These are phyloP conservation scores for Drosophila nebulosa DNA, from an alignment of 1,140 invertebrate genomes.

Conservation along the genomic window DNA sequence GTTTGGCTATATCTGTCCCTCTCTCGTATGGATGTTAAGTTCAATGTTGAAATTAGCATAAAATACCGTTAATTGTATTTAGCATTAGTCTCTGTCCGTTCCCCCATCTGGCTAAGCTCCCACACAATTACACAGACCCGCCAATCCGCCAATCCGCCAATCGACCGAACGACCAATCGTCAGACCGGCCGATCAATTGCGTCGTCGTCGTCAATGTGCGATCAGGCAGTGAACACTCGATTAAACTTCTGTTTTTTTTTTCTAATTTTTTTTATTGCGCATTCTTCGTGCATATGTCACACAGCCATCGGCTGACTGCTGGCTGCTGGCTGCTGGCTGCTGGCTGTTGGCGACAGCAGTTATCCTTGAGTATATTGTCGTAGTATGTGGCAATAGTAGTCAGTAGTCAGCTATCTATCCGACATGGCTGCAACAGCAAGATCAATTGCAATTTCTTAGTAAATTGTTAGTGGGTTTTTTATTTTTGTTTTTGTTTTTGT, in stretches of 20 bases:
- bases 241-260: constrained; percentile 5
- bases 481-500: neutral
- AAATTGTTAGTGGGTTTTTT: neutral
- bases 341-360: constrained; percentile 33
- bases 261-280: constrained; percentile 52
- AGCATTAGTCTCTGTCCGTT: constrained; percentile 55
- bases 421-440: constrained; percentile 27
- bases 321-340: too few relatives aligned
- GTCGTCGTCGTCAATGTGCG: neutral
- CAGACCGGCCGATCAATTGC: constrained; percentile 11
- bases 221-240: constrained; percentile 19
- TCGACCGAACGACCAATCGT: constrained; percentile 1
- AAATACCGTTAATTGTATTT: constrained; percentile 78
- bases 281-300: constrained; percentile 71
- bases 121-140: constrained; percentile 2
- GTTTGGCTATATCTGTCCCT: constrained; percentile 17
- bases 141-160: constrained; percentile 1
- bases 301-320: constrained; percentile 6
- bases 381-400: neutral
- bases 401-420: constrained; percentile 6
- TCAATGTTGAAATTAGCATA: constrained; percentile 80
- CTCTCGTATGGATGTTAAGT: constrained; percentile 68
- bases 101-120: constrained; percentile 13
- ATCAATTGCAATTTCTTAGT: constrained; percentile 28
- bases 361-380: constrained; percentile 22